These are phyloP conservation scores for Cygnus atratus DNA, from an alignment of 2,113 vertebrate genomes.

Conservation along the genomic window DNA sequence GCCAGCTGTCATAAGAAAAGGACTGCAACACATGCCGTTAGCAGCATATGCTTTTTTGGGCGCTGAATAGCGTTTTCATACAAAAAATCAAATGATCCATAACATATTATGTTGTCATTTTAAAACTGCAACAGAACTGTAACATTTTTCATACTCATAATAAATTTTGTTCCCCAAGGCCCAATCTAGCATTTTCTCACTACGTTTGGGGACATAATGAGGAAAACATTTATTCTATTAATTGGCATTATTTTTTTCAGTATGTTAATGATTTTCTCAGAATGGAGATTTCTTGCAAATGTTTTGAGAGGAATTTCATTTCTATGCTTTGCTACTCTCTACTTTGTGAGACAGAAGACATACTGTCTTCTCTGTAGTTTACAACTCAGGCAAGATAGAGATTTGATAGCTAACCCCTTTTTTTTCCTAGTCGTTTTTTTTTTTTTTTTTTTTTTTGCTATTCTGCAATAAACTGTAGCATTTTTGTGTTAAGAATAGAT, in stretches of 20 bases:
- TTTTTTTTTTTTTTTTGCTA: neutral
- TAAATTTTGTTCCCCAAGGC: constrained; percentile 76
- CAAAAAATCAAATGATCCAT: constrained; percentile 89
- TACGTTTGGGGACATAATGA: constrained; percentile 56
- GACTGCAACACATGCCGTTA: constrained; percentile 69
- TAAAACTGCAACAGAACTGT: constrained; percentile 78
- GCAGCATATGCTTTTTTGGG: constrained; percentile 82
- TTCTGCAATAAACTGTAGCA: neutral
- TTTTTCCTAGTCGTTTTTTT: neutral
- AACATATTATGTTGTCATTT: constrained; percentile 90
- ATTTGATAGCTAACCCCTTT: neutral
- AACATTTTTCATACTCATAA: constrained; percentile 75
- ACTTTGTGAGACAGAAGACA: neutral
- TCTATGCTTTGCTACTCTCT: neutral
- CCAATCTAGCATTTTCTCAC: constrained; percentile 78
- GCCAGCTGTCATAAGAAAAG: constrained; percentile 82
- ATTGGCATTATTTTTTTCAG: constrained; percentile 55
- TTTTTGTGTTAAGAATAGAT: neutral
- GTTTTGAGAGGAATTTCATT: neutral
- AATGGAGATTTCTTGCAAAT: neutral
- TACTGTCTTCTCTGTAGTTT: neutral
- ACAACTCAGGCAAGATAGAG: neutral
- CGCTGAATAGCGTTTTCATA: constrained; percentile 69
- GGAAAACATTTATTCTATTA: constrained; percentile 68
- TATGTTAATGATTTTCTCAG: neutral